phyloP scores from a whole-genome alignment of 2,888 invertebrate species.

The Bursaphelenchus okinawaensis region DNA sequence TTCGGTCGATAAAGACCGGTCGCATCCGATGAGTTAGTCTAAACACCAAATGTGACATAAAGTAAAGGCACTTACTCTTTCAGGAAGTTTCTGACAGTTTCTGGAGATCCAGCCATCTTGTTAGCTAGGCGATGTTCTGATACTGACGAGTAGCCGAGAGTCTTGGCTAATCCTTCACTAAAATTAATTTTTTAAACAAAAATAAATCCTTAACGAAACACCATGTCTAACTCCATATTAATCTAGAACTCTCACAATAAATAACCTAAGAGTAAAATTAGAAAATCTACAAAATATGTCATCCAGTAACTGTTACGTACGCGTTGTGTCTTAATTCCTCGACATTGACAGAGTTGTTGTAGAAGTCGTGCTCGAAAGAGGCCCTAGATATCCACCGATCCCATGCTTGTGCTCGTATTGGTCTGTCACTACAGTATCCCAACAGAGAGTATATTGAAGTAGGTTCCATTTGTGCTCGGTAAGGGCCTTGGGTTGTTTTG shows the following conservation, averaged over 20 bases:
- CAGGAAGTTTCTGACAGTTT: slow-evolving; percentile 52
- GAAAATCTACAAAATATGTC: too few species aligned
- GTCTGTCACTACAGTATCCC: slow-evolving; percentile 49
- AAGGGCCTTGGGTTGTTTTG: slow-evolving; percentile 44
- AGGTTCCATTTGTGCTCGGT: slow-evolving; percentile 48
- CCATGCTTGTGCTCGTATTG: slow-evolving; percentile 43
- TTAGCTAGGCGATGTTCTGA: slow-evolving; percentile 52
- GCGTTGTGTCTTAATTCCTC: slow-evolving; percentile 54
- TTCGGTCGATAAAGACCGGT: slow-evolving; percentile 51
- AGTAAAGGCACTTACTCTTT: slow-evolving; percentile 35
- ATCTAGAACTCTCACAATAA: too few species aligned
- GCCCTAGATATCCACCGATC: slow-evolving; percentile 44
- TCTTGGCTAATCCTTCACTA: slow-evolving; percentile 52
- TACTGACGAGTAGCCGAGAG: slow-evolving; percentile 46
- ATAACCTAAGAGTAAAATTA: too few species aligned
- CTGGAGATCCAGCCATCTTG: slow-evolving; percentile 55
- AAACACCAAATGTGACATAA: slow-evolving; percentile 12
- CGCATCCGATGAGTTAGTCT: slow-evolving; percentile 45
- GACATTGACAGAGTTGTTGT: slow-evolving; percentile 55
- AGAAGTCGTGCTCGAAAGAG: slow-evolving; percentile 46
- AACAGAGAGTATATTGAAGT: slow-evolving; percentile 46
- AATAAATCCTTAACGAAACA: neutral
- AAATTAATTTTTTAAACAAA: slow-evolving; percentile 19
- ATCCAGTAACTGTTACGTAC: slow-evolving; percentile 28
- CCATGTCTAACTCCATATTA: too few species aligned